Evolutionary conservation across 2,113 vertebrate species (phyloP).

Genomic region (Sialia sialis): DNA sequence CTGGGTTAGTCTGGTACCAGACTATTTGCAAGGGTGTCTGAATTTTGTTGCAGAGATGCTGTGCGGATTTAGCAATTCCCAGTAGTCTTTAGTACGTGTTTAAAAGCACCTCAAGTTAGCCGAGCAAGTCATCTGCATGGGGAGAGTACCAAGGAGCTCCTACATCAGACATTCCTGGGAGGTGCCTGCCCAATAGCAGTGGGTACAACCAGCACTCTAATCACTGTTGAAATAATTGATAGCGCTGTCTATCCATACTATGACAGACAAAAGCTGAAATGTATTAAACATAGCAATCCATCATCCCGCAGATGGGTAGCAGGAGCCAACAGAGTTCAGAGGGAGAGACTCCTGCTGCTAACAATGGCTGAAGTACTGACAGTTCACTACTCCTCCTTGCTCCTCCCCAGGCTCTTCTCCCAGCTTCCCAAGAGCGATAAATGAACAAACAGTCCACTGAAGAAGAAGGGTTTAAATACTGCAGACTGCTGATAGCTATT

Average conservation of each 20-base stretch:
- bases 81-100: neutral
- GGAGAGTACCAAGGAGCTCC: neutral
- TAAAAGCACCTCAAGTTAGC: neutral
- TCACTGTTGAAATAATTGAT: constrained; percentile 78
- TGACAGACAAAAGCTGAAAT: constrained; percentile 87
- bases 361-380: constrained; percentile 76
- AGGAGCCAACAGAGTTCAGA: constrained; percentile 80
- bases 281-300: constrained; percentile 86
- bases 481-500: constrained; percentile 21
- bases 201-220: constrained; percentile 68
- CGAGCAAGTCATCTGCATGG: neutral
- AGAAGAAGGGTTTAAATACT: constrained; percentile 56
- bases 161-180: constrained; percentile 60
- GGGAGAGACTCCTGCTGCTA: constrained; percentile 77
- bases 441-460: constrained; percentile 59
- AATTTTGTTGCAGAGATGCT: neutral
- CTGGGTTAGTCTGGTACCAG: neutral
- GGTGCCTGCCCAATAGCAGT: constrained; percentile 68
- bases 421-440: constrained; percentile 61
- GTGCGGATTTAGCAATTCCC: neutral
- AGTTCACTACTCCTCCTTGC: constrained; percentile 64
- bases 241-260: constrained; percentile 79
- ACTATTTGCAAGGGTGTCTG: neutral
- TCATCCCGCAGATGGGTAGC: constrained; percentile 83
- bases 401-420: constrained; percentile 53